phyloP scores from a whole-genome alignment of 2,113 vertebrate genomes.

The Alouatta palliata region DNA sequence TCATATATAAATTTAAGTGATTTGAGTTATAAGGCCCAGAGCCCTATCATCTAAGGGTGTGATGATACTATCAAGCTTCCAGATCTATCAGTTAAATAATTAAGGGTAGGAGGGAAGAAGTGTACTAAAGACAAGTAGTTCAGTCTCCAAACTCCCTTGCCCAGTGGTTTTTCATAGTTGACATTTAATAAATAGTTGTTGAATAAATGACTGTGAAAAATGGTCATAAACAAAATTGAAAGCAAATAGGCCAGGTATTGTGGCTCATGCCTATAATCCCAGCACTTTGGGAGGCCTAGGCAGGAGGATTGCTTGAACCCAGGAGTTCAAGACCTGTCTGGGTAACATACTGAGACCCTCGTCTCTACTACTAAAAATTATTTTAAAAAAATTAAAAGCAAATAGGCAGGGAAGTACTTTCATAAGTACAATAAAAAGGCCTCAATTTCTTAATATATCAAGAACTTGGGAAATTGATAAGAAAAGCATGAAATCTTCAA shows the following conservation, averaged over 20 bases:
- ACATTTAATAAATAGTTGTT: background rate
- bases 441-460: background rate
- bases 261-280: too few species aligned
- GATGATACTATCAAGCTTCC: background rate
- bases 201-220: background rate
- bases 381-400: background rate
- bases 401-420: background rate
- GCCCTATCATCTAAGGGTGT: background rate
- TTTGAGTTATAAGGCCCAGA: background rate
- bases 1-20: slow-evolving; percentile 1
- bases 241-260: background rate
- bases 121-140: background rate
- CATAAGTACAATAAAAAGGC: background rate
- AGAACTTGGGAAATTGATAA: background rate
- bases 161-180: background rate
- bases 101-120: background rate
- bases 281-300: too few species aligned
- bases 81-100: background rate
- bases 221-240: background rate
- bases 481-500: background rate
- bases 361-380: too few species aligned
- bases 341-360: too few species aligned
- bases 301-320: too few species aligned
- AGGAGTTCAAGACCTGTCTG: too few species aligned
- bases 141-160: background rate